These are phyloP conservation scores for Sebastes cheni DNA, from an alignment of 2,797 vertebrate genomes.

Conservation along the genomic window DNA sequence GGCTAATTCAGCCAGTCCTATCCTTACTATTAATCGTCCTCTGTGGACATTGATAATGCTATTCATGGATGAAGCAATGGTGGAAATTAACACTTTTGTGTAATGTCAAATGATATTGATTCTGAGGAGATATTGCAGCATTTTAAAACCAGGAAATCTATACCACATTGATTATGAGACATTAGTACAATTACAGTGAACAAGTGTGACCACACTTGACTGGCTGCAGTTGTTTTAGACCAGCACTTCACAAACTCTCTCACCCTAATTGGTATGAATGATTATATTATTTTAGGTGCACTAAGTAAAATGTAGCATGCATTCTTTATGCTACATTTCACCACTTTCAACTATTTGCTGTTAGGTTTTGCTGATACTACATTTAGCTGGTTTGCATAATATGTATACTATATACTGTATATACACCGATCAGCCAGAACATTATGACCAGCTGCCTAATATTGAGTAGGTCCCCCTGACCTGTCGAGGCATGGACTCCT, in stretches of 20 bases:
- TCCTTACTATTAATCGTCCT: slow-evolving; percentile 15
- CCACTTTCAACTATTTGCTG: not conserved
- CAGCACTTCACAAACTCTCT: not conserved
- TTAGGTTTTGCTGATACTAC: not conserved
- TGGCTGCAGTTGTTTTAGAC: not conserved
- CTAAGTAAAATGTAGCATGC: not conserved
- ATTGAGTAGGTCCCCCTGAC: too few species aligned
- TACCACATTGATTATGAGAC: not conserved
- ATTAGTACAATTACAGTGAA: not conserved
- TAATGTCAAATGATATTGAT: not conserved
- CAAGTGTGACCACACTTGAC: not conserved
- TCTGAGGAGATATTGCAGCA: not conserved
- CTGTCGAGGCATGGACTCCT: too few species aligned
- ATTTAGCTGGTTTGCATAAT: not conserved
- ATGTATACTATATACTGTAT: too few species aligned
- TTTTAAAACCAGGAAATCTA: not conserved
- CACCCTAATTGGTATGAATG: not conserved
- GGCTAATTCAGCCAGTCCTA: slow-evolving; percentile 7
- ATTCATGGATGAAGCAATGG: slow-evolving; percentile 5
- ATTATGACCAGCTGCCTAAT: too few species aligned
- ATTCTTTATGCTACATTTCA: not conserved
- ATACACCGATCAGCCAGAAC: too few species aligned
- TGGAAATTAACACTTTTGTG: not conserved
- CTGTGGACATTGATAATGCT: slow-evolving; percentile 18
- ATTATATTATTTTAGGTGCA: not conserved